Evolutionary conservation across 2,797 vertebrate genomes (phyloP).

Genomic region (Bovichtus diacanthus): DNA sequence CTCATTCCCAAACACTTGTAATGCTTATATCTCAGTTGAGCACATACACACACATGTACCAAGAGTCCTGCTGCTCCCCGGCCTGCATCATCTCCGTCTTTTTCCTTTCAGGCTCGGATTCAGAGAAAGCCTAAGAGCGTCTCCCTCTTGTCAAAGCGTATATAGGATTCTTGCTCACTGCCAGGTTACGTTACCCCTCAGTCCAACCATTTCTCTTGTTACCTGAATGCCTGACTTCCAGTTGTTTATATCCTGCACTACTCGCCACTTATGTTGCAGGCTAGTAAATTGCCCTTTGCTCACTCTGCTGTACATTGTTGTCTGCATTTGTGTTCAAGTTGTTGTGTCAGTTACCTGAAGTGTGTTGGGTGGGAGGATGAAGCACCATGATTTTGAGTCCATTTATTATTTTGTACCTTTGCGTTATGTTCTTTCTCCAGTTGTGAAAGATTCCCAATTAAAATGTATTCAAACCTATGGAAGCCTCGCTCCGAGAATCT

Average conservation of each 20-base stretch:
- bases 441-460: constrained; percentile 43
- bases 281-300: constrained; percentile 13
- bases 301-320: not conserved
- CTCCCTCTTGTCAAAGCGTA: constrained; percentile 30
- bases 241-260: constrained; percentile 23
- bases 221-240: constrained; percentile 32
- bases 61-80: constrained; percentile 16
- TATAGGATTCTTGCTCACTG: constrained; percentile 27
- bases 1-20: constrained; percentile 6
- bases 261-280: not conserved
- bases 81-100: constrained; percentile 27
- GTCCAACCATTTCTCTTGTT: constrained; percentile 33
- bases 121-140: constrained; percentile 26
- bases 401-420: constrained; percentile 19
- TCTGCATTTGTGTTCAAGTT: constrained; percentile 17
- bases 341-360: constrained; percentile 35
- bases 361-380: not conserved
- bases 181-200: constrained; percentile 26
- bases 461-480: constrained; percentile 34
- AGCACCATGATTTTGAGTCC: constrained; percentile 24
- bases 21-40: constrained; percentile 6
- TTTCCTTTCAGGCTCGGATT: constrained; percentile 32
- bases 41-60: constrained; percentile 2
- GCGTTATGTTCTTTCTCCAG: constrained; percentile 23
- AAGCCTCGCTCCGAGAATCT: constrained; percentile 46